phyloP scores from a whole-genome alignment of 53 echinoderm and acorn worm species.

The Luidia sarsii region DNA sequence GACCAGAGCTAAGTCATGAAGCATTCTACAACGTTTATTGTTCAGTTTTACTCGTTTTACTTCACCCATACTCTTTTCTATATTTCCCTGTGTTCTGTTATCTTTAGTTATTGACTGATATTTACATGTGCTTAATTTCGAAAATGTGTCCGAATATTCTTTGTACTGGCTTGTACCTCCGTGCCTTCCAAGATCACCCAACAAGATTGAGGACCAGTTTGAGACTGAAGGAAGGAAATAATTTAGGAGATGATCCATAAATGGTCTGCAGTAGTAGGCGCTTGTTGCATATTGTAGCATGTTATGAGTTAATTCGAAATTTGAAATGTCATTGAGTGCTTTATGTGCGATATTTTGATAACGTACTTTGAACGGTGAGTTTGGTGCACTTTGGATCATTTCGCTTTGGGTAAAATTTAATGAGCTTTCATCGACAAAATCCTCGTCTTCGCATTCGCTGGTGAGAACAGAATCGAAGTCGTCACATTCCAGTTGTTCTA shows the following conservation, averaged over 20 bases:
- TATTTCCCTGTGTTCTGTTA: neutral
- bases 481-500: neutral
- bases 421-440: neutral
- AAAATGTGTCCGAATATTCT: neutral
- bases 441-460: neutral
- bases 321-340: neutral
- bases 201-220: neutral
- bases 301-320: neutral
- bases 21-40: neutral
- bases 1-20: neutral
- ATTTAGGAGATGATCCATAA: neutral
- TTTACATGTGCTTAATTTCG: neutral
- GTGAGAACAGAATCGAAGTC: neutral
- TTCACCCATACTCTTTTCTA: conserved; percentile 20
- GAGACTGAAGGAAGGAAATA: neutral
- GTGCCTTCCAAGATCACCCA: neutral
- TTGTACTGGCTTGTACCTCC: neutral
- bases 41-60: conserved; percentile 7
- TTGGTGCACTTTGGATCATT: neutral
- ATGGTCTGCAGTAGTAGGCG: neutral
- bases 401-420: neutral
- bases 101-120: neutral
- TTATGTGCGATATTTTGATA: neutral
- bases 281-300: neutral
- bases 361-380: neutral